These are phyloP conservation scores for Abrostola tripartita DNA, from an alignment of 2,888 invertebrate genomes.

Conservation along the genomic window DNA sequence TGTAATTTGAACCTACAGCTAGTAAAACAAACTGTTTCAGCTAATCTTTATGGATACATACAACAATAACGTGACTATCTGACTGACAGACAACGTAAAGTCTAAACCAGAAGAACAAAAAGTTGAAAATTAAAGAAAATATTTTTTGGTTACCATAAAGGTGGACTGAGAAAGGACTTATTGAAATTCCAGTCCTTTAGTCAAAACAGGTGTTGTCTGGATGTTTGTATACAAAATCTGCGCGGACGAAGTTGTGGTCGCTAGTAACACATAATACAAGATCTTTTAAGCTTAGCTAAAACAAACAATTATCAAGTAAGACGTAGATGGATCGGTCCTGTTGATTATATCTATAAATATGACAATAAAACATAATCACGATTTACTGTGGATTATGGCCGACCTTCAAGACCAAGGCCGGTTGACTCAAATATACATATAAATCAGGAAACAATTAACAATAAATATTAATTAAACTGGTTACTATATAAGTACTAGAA, in stretches of 20 bases:
- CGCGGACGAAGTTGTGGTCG: too few relatives aligned
- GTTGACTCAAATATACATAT: slow-evolving; percentile 20
- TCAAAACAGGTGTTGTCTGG: too few relatives aligned
- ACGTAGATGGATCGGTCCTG: neutral
- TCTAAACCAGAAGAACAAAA: too few relatives aligned
- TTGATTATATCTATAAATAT: slow-evolving; percentile 22
- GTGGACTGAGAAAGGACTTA: too few relatives aligned
- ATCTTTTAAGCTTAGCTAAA: too few relatives aligned
- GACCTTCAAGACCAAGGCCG: slow-evolving; percentile 17
- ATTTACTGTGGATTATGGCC: neutral
- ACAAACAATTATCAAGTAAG: neutral
- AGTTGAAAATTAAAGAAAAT: too few relatives aligned
- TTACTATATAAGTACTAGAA: slow-evolving; percentile 20
- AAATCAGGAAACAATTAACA: slow-evolving; percentile 42
- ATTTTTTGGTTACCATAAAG: too few relatives aligned
- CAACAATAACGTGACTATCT: too few relatives aligned
- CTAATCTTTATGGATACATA: neutral
- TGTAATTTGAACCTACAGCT: neutral
- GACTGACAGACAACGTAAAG: too few relatives aligned
- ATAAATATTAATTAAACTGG: slow-evolving; percentile 33
- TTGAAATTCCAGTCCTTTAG: too few relatives aligned
- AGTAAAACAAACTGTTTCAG: neutral
- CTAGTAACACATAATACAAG: too few relatives aligned
- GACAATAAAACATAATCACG: slow-evolving; percentile 11
- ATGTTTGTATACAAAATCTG: too few relatives aligned